These are phyloP conservation scores for Synanthedon tipuliformis DNA, from an alignment of 2,888 invertebrate genomes.

Conservation along the genomic window DNA sequence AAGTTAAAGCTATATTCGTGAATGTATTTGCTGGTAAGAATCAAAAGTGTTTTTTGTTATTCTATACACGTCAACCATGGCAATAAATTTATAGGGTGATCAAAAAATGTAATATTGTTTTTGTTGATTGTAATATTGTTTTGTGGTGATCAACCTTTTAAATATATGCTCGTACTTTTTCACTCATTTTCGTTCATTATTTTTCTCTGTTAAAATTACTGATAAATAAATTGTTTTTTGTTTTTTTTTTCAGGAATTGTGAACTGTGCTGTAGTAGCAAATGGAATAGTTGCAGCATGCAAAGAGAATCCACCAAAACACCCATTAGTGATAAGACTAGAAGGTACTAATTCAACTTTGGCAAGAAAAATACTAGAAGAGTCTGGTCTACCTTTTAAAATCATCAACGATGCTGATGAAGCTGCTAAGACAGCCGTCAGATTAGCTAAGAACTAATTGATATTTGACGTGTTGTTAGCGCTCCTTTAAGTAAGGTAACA, in stretches of 20 bases:
- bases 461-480: too few species aligned
- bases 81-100: too few species aligned
- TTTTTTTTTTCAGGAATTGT: slow-evolving; percentile 82
- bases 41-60: too few species aligned
- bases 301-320: slow-evolving; percentile 82
- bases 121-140: too few species aligned
- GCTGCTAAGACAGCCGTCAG: slow-evolving; percentile 91
- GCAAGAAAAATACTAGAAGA: slow-evolving; percentile 86
- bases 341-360: slow-evolving; percentile 91
- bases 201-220: slow-evolving; percentile 1
- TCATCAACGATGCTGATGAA: slow-evolving; percentile 89
- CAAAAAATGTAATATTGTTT: too few species aligned
- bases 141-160: too few species aligned
- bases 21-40: slow-evolving; percentile 91
- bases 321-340: slow-evolving; percentile 93
- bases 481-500: too few species aligned
- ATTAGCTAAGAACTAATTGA: slow-evolving; percentile 17
- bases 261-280: slow-evolving; percentile 96
- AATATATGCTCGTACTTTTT: neutral
- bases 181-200: neutral
- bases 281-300: slow-evolving; percentile 92
- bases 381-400: slow-evolving; percentile 85
- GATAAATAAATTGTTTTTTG: neutral
- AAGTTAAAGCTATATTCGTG: slow-evolving; percentile 94
- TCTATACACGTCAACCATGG: too few species aligned